phyloP scores from a whole-genome alignment of 2,888 invertebrate species.

The Drosophila fungiperda region DNA sequence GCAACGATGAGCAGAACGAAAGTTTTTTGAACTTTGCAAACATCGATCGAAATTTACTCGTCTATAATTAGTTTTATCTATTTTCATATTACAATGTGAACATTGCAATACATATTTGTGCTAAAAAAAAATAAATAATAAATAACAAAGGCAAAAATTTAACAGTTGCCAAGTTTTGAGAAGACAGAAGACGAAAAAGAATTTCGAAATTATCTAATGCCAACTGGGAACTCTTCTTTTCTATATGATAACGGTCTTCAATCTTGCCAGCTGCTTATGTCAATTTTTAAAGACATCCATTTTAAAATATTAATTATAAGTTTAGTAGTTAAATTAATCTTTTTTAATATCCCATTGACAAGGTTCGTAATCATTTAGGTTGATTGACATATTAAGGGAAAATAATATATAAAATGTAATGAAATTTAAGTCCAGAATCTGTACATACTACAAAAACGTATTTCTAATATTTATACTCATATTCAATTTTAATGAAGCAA shows the following conservation, averaged over 20 bases:
- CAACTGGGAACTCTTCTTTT: constrained; percentile 8
- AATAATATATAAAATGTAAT: background rate
- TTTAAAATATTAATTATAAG: background rate
- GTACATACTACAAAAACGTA: background rate
- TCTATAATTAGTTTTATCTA: background rate
- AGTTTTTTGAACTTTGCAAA: background rate
- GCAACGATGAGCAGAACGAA: no score
- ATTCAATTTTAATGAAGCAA: background rate
- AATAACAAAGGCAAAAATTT: background rate
- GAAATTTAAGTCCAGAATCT: background rate
- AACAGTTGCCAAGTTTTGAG: constrained; percentile 2
- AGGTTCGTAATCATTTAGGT: background rate
- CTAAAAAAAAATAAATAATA: background rate
- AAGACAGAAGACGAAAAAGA: background rate
- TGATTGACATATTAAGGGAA: background rate
- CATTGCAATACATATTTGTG: background rate
- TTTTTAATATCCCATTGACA: background rate
- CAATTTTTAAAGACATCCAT: background rate
- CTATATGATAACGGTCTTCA: constrained; percentile 7
- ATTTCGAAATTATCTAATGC: background rate
- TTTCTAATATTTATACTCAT: background rate
- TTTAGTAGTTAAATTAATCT: background rate
- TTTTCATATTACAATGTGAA: background rate
- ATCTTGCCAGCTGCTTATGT: constrained; percentile 14
- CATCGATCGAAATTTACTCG: background rate